phyloP scores from a whole-genome alignment of 2,888 invertebrate genomes.

The Papilio demoleus region DNA sequence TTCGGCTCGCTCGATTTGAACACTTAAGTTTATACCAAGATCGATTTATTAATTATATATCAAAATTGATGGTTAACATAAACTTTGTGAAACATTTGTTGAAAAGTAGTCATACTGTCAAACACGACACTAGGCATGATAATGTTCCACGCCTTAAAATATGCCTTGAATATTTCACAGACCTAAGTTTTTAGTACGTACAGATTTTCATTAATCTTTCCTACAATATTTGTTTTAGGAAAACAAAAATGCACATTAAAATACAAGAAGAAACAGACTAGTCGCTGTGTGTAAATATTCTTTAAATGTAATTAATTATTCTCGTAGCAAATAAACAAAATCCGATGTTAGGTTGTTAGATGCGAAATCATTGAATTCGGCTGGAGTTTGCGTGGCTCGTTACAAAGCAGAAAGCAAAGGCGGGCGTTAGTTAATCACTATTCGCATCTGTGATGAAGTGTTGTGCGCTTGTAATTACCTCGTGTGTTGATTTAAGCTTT shows the following conservation, averaged over 20 bases:
- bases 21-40: constrained; percentile 56
- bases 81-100: background rate
- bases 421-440: constrained; percentile 74
- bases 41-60: constrained; percentile 14
- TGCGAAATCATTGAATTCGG: constrained; percentile 21
- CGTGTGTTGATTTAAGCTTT: constrained; percentile 82
- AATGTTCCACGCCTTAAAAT: no score
- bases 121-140: background rate
- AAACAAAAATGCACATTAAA: background rate
- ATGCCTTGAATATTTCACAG: no score
- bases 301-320: background rate
- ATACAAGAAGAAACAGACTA: background rate
- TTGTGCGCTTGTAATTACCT: constrained; percentile 79
- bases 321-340: constrained; percentile 8
- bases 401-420: constrained; percentile 55
- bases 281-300: background rate
- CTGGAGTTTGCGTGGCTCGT: constrained; percentile 26
- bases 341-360: background rate
- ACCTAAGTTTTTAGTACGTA: background rate
- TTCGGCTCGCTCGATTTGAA: constrained; percentile 68
- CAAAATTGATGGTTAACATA: background rate
- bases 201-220: background rate
- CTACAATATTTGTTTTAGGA: background rate
- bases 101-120: background rate
- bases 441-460: constrained; percentile 80